Base-by-base conservation (phyloP, 1,140 invertebrate species). In the Drosophila saltans region DNA sequence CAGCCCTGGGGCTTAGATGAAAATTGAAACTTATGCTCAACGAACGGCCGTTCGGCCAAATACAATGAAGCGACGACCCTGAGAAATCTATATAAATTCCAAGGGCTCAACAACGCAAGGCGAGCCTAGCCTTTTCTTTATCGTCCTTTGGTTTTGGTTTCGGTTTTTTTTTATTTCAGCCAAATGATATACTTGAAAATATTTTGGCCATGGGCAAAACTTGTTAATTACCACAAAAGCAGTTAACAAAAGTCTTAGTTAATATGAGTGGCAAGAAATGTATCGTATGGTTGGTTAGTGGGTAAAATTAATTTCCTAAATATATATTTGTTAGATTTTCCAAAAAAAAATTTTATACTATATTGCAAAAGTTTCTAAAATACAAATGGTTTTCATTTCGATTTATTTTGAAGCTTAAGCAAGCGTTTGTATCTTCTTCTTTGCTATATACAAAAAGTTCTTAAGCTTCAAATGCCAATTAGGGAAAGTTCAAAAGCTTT, bases 1-100 rank as follows among this genome's bases (percentile, higher is more conserved):
- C 16, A 36, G 33, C 33, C 33, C 16, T 16, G 6, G 24, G 68
- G 61, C 83, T 82, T 82, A 80, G 33, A 59, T 57, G 41, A 68
- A 73, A 81, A 85, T 85, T 86, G 82, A 76, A 82, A 85, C 71
- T 85, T 77, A 77, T 75, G 74, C 61, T 30, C 30, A 28, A 16
- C 41, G 43, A 26, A 7, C 28, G 61, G 58, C 6, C 16, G 16
- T 16, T 16, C 16, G 16, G 16, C 16, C 16, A 16, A 16, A 16
- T 10, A 11, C 36, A 24, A 24, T 6, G 9, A 69, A 58, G 41
- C 26, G 11, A 30, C 26, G 11, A 30, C 36, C 71, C 41, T 36
- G 40, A 39, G 55, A 75, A 75, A 52, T 52, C 45, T 75, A 66
- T 73, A 75, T 77, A 76, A 77, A 70, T 77, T 77, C 66, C 60